These are phyloP conservation scores for Drosophila macrothrix DNA, from an alignment of 2,888 invertebrate species.

Conservation along the genomic window DNA sequence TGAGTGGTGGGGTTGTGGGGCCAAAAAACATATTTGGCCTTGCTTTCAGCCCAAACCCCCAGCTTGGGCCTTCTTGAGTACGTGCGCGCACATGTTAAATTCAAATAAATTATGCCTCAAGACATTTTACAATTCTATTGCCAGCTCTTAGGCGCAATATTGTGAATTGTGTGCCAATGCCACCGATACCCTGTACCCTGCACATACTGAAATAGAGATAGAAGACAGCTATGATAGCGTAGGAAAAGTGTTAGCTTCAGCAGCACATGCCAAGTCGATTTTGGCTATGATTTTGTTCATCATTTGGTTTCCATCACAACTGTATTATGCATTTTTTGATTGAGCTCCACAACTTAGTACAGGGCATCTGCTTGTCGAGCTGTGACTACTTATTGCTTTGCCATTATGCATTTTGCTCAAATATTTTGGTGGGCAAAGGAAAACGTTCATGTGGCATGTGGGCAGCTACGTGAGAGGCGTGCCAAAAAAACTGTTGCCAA, in stretches of 20 bases:
- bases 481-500: conserved; percentile 46
- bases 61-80: conserved; percentile 31
- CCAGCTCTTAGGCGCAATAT: conserved; percentile 63
- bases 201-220: no score
- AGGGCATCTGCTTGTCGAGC: background rate
- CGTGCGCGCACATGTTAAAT: conserved; percentile 64
- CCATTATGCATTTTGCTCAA: conserved; percentile 70
- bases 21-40: conserved; percentile 16
- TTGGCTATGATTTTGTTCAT: no score
- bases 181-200: conserved; percentile 12
- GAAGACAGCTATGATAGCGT: background rate
- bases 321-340: background rate
- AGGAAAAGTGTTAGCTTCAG: background rate
- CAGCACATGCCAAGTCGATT: no score
- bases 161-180: conserved; percentile 46
- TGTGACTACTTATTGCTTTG: conserved; percentile 2
- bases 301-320: no score
- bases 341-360: background rate
- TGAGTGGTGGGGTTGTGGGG: background rate
- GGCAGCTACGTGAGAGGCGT: conserved; percentile 70
- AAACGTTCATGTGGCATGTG: conserved; percentile 56
- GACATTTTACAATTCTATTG: conserved; percentile 74
- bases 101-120: conserved; percentile 75
- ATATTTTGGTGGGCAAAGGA: conserved; percentile 23
- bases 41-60: conserved; percentile 1